Evolutionary conservation across 2,888 invertebrate genomes (phyloP), one percentile per base, ranked within the genome.

Genomic region (Panopea generosa): DNA sequence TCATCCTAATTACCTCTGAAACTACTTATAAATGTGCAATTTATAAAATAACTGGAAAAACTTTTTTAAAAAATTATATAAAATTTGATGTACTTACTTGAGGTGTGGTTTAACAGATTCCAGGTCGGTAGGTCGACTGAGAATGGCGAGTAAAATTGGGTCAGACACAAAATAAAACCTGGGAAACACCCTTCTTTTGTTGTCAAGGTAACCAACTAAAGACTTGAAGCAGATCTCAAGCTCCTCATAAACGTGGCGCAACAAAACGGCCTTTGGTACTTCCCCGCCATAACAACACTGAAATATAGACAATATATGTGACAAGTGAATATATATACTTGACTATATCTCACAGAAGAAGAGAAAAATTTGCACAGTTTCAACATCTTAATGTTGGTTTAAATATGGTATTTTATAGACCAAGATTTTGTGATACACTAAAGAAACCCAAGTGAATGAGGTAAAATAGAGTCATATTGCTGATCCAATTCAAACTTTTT

Each of bases 211-310:
- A 57, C 87, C 87, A 63, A 87, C 81, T 56, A 93, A 84, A 2
- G 91, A 91, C 80, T 91, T 92, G 83, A 92, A 92, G 82, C 92
- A 93, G 60, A 91, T 89, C 82, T 93, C 92, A 43, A 92, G 81
- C 66, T 92, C 92, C 76, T 92, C 91, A 79, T 89, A 88, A 29
- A 92, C 91, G 77, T 91, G 91, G 2, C 90, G 83, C n/a, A 92
- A 84, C 38, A 92, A 87, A n/a, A 91, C 90, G 45, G 87, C 89
- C 70, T 91, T 92, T 0, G 91, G 90, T 9, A 91, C 91, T 57
- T 92, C 93, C 24, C 91, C 92, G 18, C 92, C 91, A 82, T 91
- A 91, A 71, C 92, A 92, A 73, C 92, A 92, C 91, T 92, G 83
- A 2, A 80, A 78, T 40, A 40, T 4, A 52, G 14, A 18, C n/a